phyloP scores from a whole-genome alignment of 2,888 invertebrate species.

The Pseudococcus jackbeardsleyi region DNA sequence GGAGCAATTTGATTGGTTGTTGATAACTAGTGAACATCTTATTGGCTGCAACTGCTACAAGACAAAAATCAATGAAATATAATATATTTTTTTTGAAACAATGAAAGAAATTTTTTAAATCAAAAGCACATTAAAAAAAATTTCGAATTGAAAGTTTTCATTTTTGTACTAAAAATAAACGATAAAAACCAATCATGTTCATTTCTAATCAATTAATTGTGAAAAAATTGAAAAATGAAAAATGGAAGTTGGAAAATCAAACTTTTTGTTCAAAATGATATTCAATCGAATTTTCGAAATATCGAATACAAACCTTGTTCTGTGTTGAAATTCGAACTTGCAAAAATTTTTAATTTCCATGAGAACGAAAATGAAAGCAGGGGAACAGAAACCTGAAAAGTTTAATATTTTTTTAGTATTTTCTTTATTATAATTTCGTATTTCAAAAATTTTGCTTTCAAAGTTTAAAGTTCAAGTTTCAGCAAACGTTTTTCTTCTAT shows the following conservation, averaged over 20 bases:
- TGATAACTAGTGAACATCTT: neutral
- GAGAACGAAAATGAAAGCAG: neutral
- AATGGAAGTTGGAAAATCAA: no score
- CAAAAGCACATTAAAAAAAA: neutral
- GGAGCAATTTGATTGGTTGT: neutral
- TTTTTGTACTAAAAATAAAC: neutral
- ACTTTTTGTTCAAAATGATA: neutral
- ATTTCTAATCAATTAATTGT: no score
- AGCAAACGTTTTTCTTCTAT: neutral
- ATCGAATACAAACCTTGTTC: neutral
- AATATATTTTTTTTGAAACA: neutral
- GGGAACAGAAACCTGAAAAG: neutral
- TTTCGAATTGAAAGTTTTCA: neutral
- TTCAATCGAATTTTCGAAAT: neutral
- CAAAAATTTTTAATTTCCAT: no score
- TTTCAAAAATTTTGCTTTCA: neutral
- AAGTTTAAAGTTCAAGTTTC: neutral
- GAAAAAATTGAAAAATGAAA: no score
- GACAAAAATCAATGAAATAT: neutral
- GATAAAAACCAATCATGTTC: no score
- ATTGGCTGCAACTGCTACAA: neutral
- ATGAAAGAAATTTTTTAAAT: neutral
- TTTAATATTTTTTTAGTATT: neutral
- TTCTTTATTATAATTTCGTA: neutral
- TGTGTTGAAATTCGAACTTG: neutral